phyloP scores from a whole-genome alignment of 2,113 vertebrate species.

The Argyrosomus japonicus region DNA sequence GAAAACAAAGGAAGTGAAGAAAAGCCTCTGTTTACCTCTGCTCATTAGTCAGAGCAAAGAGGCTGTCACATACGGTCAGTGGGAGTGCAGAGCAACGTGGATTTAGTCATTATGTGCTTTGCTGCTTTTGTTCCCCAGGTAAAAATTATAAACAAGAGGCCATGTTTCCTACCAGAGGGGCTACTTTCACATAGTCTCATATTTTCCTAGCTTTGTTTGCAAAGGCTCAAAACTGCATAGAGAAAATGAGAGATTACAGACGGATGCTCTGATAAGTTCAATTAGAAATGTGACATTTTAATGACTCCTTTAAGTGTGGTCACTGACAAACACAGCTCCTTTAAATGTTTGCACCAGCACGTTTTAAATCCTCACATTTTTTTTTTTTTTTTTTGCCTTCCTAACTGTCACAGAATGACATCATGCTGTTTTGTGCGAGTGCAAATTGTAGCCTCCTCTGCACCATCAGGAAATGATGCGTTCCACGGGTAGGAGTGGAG shows the following conservation, averaged over 20 bases:
- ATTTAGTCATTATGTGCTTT: conserved; percentile 43
- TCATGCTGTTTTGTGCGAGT: conserved; percentile 27
- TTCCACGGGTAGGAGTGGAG: conserved; percentile 26
- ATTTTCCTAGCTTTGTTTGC: background rate
- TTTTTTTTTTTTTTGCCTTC: background rate
- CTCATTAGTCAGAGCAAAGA: conserved; percentile 48
- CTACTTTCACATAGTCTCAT: background rate
- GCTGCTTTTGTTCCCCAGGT: conserved; percentile 39
- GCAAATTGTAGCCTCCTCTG: conserved; percentile 59
- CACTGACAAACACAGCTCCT: background rate
- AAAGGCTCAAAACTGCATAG: background rate
- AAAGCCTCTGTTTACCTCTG: conserved; percentile 17
- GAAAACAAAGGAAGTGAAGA: conserved; percentile 16
- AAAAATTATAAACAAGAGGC: conserved; percentile 15
- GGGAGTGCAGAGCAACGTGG: conserved; percentile 19
- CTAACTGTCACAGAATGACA: conserved; percentile 28
- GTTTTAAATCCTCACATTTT: background rate
- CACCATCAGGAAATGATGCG: conserved; percentile 53
- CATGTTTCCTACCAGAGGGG: background rate
- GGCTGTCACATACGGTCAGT: conserved; percentile 28
- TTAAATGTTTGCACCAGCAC: background rate
- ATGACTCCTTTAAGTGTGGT: background rate
- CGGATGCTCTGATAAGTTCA: background rate
- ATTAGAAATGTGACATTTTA: conserved; percentile 3
- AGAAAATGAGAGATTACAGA: background rate